Percentiles rank a stretch among this genome's conserved stretches.
phyloP scores from a whole-genome alignment of 92 coral and sea anemone species.

The Bergia puertoricense region DNA sequence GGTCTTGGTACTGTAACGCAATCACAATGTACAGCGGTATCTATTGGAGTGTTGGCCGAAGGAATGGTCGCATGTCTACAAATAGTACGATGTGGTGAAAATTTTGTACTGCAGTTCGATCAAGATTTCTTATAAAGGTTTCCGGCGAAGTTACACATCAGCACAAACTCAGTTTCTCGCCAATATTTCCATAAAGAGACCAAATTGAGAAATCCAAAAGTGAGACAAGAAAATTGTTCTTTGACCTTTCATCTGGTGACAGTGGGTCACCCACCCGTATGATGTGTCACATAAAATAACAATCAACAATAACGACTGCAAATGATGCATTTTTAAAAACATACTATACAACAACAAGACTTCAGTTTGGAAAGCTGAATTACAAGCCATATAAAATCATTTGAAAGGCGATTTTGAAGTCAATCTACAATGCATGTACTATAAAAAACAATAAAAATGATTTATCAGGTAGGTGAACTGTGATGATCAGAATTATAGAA shows the following conservation, averaged over 20 bases:
- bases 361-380: not conserved
- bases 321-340: not conserved
- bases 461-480: not conserved
- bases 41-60: not conserved
- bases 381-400: not conserved
- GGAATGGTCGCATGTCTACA: too few relatives aligned
- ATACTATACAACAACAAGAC: not conserved
- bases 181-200: not conserved
- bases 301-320: not conserved
- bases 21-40: not conserved
- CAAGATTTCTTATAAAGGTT: not conserved
- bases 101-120: not conserved
- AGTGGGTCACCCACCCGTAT: not conserved
- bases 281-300: not conserved
- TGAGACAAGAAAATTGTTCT: not conserved
- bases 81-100: too few relatives aligned
- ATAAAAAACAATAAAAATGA: not conserved
- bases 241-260: not conserved
- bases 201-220: not conserved
- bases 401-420: not conserved
- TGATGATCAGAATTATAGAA: not conserved
- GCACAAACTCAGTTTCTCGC: not conserved
- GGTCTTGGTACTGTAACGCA: not conserved
- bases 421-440: not conserved
- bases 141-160: not conserved